Evolutionary conservation across 2,113 vertebrate genomes (phyloP).

Genomic region (Poecile atricapillus): DNA sequence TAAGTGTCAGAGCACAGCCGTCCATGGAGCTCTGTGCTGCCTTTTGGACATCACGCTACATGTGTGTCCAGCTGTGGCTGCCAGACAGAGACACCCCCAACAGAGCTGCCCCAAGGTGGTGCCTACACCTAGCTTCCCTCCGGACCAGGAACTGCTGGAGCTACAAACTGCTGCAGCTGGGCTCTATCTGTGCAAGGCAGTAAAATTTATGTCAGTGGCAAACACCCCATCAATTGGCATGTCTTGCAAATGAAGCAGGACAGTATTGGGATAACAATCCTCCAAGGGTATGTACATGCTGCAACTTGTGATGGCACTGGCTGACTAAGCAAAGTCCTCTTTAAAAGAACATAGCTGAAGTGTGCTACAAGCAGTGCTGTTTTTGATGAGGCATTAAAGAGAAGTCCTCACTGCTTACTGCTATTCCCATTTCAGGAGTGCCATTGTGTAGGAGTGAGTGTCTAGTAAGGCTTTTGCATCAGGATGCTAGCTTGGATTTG

Average conservation of each 20-base stretch:
- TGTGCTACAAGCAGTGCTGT: not conserved
- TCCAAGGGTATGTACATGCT: not conserved
- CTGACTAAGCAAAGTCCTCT: not conserved
- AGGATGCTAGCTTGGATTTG: not conserved
- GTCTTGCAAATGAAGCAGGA: not conserved
- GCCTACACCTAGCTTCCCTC: not conserved
- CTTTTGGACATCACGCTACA: not conserved
- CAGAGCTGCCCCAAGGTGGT: not conserved
- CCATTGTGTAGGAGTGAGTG: not conserved
- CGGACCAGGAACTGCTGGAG: not conserved
- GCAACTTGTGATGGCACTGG: not conserved
- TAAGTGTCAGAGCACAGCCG: not conserved
- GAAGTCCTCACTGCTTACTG: not conserved
- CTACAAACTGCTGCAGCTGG: not conserved
- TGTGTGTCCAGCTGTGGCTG: not conserved
- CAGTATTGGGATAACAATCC: not conserved
- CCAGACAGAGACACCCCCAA: not conserved
- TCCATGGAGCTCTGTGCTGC: not conserved
- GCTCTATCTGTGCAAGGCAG: not conserved
- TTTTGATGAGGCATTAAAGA: not conserved
- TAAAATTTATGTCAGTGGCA: not conserved
- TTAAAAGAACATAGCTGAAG: not conserved
- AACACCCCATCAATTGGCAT: not conserved
- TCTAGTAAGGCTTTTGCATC: constrained; percentile 9
- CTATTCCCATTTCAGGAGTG: not conserved